phyloP scores from a whole-genome alignment of 2,888 invertebrate genomes.

The Troides helena region DNA sequence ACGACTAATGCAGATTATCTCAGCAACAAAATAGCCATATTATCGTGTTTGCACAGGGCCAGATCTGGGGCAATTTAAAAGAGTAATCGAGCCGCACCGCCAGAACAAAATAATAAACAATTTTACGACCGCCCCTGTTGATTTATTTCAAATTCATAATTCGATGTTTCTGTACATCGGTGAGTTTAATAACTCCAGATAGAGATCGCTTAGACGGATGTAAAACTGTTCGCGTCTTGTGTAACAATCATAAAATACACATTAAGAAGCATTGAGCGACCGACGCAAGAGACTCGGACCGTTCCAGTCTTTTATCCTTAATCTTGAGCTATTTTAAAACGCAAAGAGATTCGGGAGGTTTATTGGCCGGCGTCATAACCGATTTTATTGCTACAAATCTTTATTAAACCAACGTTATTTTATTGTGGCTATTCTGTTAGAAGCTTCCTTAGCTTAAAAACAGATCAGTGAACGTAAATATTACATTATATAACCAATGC shows the following conservation, averaged over 20 bases:
- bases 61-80: constrained; percentile 71
- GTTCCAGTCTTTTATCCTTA: constrained; percentile 69
- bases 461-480: constrained; percentile 44
- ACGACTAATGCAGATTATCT: constrained; percentile 31
- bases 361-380: constrained; percentile 73
- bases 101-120: constrained; percentile 75
- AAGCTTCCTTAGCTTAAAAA: constrained; percentile 56
- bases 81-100: constrained; percentile 62
- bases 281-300: constrained; percentile 57
- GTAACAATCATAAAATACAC: constrained; percentile 79
- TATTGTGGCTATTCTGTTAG: constrained; percentile 61
- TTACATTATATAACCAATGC: constrained; percentile 52
- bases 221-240: constrained; percentile 75
- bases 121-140: constrained; percentile 74
- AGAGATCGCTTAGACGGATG: constrained; percentile 74
- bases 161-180: constrained; percentile 77
- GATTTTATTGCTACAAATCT: constrained; percentile 73
- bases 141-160: constrained; percentile 79
- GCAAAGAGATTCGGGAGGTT: constrained; percentile 64
- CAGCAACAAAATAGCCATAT: constrained; percentile 32
- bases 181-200: constrained; percentile 76
- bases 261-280: constrained; percentile 77
- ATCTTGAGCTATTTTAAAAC: constrained; percentile 77
- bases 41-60: constrained; percentile 53
- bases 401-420: constrained; percentile 73